A percentile compares a stretch with the other conserved stretches of the same genome.
These are phyloP conservation scores for Magallana angulata DNA, from an alignment of 1,140 invertebrate genomes.

Conservation along the genomic window DNA sequence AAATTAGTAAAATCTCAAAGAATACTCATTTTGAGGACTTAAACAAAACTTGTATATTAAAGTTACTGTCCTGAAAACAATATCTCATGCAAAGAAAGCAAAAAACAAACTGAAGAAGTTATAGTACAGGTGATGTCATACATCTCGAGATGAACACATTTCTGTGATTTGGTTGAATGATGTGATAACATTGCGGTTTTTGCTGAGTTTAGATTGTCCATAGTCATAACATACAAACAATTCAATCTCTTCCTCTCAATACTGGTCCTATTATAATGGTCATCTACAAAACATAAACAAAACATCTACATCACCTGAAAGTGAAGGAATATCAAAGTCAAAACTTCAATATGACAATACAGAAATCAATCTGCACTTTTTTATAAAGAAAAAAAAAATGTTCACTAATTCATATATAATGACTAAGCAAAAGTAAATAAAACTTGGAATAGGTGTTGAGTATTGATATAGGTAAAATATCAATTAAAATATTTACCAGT, in stretches of 20 bases:
- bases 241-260: constrained; percentile 5
- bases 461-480: too few species aligned
- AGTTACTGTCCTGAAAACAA: not conserved
- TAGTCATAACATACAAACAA: not conserved
- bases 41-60: not conserved
- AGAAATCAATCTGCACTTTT: too few species aligned
- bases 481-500: too few species aligned
- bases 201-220: not conserved
- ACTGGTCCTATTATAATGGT: constrained; percentile 23
- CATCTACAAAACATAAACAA: not conserved
- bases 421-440: too few species aligned
- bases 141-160: constrained; percentile 12
- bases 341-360: too few species aligned
- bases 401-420: too few species aligned
- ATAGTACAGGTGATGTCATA: not conserved
- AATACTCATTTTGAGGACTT: too few species aligned
- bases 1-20: too few species aligned
- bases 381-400: too few species aligned
- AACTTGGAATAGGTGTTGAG: too few species aligned
- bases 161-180: constrained; percentile 18
- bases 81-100: not conserved
- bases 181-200: constrained; percentile 11
- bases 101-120: not conserved
- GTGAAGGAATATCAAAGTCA: too few species aligned
- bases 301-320: not conserved